A percentile compares a stretch with the other conserved stretches of the same genome.
phyloP scores from a whole-genome alignment of 2,113 vertebrate genomes.

The Gadus chalcogrammus region DNA sequence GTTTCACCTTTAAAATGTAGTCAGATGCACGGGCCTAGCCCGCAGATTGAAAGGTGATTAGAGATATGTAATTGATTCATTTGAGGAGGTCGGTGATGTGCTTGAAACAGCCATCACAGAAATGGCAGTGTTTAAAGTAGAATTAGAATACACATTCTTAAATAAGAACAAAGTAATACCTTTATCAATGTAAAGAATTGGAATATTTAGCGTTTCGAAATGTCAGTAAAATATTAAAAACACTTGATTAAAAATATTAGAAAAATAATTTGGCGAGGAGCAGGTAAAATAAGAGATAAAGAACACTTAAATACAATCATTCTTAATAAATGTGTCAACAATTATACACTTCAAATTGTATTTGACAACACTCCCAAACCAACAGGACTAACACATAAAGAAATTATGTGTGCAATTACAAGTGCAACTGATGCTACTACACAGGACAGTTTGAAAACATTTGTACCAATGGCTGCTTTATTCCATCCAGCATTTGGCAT shows the following conservation, averaged over 20 bases:
- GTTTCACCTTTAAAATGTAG: conserved; percentile 13
- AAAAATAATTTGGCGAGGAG: too few relatives aligned
- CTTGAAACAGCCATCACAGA: conserved; percentile 13
- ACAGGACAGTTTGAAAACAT: too few relatives aligned
- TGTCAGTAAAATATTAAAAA: too few relatives aligned
- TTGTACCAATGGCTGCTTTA: too few relatives aligned
- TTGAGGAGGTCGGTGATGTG: not conserved
- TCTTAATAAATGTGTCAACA: conserved; percentile 6
- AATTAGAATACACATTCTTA: conserved; percentile 17
- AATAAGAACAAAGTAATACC: conserved; percentile 18
- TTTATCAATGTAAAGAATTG: conserved; percentile 30
- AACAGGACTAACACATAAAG: not conserved
- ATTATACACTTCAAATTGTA: conserved; percentile 14
- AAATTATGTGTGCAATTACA: too few relatives aligned
- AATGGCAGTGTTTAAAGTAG: conserved; percentile 10
- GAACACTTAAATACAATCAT: not conserved
- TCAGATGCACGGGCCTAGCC: conserved; percentile 49
- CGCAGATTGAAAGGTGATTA: conserved; percentile 4
- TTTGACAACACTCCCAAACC: not conserved
- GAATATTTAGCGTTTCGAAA: not conserved
- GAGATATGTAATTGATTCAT: not conserved
- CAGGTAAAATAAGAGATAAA: too few relatives aligned
- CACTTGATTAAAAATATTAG: too few relatives aligned
- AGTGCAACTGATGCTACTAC: too few relatives aligned
- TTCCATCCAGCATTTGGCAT: too few relatives aligned